These are phyloP conservation scores for Diplodus puntazzo DNA, from an alignment of 2,797 vertebrate species.

Conservation along the genomic window DNA sequence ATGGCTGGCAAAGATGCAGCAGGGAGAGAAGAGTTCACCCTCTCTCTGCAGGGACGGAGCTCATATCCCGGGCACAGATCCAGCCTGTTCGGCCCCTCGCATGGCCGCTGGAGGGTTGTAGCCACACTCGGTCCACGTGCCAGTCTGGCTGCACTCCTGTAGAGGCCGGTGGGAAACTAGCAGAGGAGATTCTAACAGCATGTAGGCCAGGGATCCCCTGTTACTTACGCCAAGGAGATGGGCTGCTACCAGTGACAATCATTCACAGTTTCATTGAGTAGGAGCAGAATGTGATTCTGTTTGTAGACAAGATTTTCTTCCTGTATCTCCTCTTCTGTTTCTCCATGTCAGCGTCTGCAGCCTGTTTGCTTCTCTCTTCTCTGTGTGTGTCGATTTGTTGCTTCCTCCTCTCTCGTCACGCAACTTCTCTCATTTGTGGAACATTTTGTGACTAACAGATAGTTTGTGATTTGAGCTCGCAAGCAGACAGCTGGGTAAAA, in stretches of 20 bases:
- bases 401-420: slow-evolving; percentile 15
- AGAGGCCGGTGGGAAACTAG: slow-evolving; percentile 28
- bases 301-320: slow-evolving; percentile 1
- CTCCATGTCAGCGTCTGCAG: slow-evolving; percentile 38
- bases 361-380: slow-evolving; percentile 32
- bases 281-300: slow-evolving; percentile 2
- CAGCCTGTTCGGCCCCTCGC: slow-evolving; percentile 60
- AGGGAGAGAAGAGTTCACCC: slow-evolving; percentile 36
- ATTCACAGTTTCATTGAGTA: slow-evolving; percentile 8
- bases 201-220: slow-evolving; percentile 52
- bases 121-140: slow-evolving; percentile 67
- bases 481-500: slow-evolving; percentile 7
- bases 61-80: slow-evolving; percentile 62
- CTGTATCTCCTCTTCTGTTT: slow-evolving; percentile 10
- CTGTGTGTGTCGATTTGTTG: slow-evolving; percentile 25
- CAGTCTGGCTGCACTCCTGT: slow-evolving; percentile 59
- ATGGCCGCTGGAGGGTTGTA: slow-evolving; percentile 48
- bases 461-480: slow-evolving; percentile 17
- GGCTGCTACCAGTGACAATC: neutral
- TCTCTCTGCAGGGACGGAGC: slow-evolving; percentile 54
- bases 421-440: slow-evolving; percentile 19
- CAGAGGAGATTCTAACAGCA: slow-evolving; percentile 32
- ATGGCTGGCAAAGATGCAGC: slow-evolving; percentile 44
- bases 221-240: slow-evolving; percentile 14
- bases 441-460: slow-evolving; percentile 11